Conservation (phyloP, 2,888 invertebrate species). For the Spodoptera picta region DNA sequence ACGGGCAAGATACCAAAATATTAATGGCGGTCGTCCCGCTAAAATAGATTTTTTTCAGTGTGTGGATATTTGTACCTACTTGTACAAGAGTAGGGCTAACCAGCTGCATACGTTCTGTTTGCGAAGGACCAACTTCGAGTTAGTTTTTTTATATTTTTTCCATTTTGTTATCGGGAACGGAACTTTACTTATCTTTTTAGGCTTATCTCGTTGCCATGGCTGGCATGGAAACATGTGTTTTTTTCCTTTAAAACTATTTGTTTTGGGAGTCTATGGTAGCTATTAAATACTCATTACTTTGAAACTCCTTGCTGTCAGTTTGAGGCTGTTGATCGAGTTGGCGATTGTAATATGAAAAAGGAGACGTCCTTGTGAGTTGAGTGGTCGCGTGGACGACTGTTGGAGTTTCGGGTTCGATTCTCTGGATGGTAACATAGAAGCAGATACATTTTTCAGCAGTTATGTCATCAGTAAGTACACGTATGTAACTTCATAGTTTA, state of each 20-base stretch:
- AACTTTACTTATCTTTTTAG: slow-evolving; percentile 29
- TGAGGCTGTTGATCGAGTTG: too few species aligned
- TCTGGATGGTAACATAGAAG: too few species aligned
- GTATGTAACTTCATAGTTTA: too few species aligned
- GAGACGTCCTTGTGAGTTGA: too few species aligned
- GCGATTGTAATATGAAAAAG: too few species aligned
- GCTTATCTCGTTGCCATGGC: slow-evolving; percentile 25
- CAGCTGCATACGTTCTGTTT: slow-evolving; percentile 28
- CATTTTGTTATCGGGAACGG: slow-evolving; percentile 17
- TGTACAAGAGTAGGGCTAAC: slow-evolving; percentile 31
- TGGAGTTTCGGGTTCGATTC: too few species aligned
- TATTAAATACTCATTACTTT: too few species aligned
- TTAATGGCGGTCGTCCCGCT: slow-evolving; percentile 70
- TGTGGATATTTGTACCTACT: slow-evolving; percentile 46
- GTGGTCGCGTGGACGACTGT: too few species aligned
- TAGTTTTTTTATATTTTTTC: slow-evolving; percentile 9
- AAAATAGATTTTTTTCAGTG: slow-evolving; percentile 72
- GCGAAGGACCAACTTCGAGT: slow-evolving; percentile 19
- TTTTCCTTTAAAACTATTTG: slow-evolving; percentile 7
- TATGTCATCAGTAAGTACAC: too few species aligned
- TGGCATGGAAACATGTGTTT: slow-evolving; percentile 19
- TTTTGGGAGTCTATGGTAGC: too few species aligned
- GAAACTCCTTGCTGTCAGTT: too few species aligned
- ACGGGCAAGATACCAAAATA: slow-evolving; percentile 71
- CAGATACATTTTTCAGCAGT: too few species aligned